Evolutionary conservation across 1,140 invertebrate species (phyloP), one percentile per base, ranked within the genome.

Genomic region (Drosophila funebris): DNA sequence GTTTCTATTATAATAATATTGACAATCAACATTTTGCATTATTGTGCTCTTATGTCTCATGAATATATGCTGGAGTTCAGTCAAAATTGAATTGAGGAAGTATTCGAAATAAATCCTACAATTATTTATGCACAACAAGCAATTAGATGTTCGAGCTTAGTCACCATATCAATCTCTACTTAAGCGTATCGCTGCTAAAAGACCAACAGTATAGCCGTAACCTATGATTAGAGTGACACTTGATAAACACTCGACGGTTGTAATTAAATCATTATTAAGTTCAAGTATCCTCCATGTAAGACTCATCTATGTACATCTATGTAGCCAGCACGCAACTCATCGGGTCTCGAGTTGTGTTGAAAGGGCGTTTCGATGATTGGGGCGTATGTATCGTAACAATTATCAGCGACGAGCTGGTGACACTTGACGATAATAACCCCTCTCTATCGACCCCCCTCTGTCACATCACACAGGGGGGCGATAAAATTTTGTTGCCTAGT

Each of bases 401-500:
- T 84, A 84, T 80, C 73, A 76, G 67, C 61, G 67, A 84, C 54
- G 76, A 77, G 73, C 50, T 62, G 44, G 27, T 53, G 76, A 85
- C 81, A 84, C 81, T 84, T 81, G 82, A 84, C 81, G 64, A 80
- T 83, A 73, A 69, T 72, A 79, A 61, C 63, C 16, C 7, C 7
- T 20, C 13, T 14, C 37, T 13, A 18, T 4, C 36, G 36, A 31
- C n/a, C 27, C 8, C 5, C n/a, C 27, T 13, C 13, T 31, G 1
- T 18, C 16, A 27, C 20, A 22, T 24, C 1, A 33, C 66, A 61
- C 43, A 37, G n/a, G 72, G 73, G 73, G 29, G 81, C 24, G 81
- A 85, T 84, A 85, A 84, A 84, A 84, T 84, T 85, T 84, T 84
- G 81, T 84, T 77, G 81, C 77, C 82, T 71, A 77, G 73, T 85